Evolutionary conservation across 2,797 vertebrate species (phyloP).

Genomic region (Sciurus carolinensis): DNA sequence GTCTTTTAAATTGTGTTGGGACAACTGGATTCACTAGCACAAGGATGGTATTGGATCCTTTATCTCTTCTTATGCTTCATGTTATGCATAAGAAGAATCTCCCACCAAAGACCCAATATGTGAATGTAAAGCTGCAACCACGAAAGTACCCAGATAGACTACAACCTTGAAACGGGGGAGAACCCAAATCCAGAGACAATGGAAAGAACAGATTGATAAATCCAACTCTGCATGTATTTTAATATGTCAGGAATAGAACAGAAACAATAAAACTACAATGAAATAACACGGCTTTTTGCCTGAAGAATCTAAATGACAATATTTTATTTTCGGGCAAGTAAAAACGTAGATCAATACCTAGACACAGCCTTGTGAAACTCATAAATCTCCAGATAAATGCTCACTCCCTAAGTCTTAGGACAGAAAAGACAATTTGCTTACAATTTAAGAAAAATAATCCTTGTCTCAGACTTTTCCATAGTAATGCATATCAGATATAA

Average conservation of each 20-base stretch:
- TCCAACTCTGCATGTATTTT: background rate
- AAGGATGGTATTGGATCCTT: background rate
- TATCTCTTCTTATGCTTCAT: background rate
- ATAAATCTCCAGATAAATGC: slow-evolving; percentile 38
- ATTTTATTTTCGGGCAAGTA: background rate
- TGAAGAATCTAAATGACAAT: slow-evolving; percentile 39
- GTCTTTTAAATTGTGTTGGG: background rate
- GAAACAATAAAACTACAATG: background rate
- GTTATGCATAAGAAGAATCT: background rate
- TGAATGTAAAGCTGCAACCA: background rate
- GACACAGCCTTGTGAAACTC: background rate
- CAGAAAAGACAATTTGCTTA: slow-evolving; percentile 41
- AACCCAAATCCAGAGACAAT: background rate
- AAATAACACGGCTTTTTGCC: background rate
- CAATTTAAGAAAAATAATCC: slow-evolving; percentile 60
- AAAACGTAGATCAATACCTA: background rate
- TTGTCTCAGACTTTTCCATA: slow-evolving; percentile 15
- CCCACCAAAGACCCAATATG: background rate
- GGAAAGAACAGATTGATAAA: background rate
- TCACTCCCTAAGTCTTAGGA: background rate
- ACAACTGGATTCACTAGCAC: background rate
- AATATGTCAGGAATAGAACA: background rate
- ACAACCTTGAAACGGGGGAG: background rate
- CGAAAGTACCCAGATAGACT: background rate
- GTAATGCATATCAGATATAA: background rate